Evolutionary conservation across 2,797 vertebrate genomes (phyloP).

Genomic region (Eulemur rubriventer): DNA sequence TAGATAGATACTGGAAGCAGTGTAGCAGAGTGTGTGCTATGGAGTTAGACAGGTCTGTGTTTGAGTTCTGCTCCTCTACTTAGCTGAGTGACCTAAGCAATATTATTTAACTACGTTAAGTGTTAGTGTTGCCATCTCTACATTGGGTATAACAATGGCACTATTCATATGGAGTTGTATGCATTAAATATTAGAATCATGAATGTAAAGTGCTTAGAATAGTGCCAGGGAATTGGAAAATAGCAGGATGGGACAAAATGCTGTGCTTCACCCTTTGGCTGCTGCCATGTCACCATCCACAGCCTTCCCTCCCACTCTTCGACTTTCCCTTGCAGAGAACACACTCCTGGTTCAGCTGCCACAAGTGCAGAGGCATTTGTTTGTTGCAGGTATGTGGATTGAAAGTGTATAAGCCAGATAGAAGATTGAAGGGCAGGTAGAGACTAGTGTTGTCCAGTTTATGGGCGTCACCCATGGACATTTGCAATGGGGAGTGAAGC

Average conservation of each 20-base stretch:
- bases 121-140: neutral
- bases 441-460: neutral
- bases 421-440: neutral
- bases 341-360: neutral
- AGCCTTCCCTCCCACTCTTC: neutral
- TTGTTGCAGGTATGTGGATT: neutral
- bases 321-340: neutral
- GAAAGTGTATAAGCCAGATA: neutral
- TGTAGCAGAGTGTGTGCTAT: neutral
- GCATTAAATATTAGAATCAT: neutral
- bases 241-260: neutral
- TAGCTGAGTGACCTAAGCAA: neutral
- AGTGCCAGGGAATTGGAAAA: neutral
- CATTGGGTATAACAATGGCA: neutral
- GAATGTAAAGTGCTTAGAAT: neutral
- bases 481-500: no score
- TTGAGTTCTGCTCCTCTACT: neutral
- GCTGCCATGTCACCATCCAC: rapidly evolving
- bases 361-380: neutral
- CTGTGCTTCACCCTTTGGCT: neutral
- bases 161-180: neutral
- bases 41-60: neutral
- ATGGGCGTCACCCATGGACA: neutral
- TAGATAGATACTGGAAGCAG: neutral
- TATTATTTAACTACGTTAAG: neutral